Conservation (phyloP, 1,140 invertebrate species). For the Achroia grisella region DNA sequence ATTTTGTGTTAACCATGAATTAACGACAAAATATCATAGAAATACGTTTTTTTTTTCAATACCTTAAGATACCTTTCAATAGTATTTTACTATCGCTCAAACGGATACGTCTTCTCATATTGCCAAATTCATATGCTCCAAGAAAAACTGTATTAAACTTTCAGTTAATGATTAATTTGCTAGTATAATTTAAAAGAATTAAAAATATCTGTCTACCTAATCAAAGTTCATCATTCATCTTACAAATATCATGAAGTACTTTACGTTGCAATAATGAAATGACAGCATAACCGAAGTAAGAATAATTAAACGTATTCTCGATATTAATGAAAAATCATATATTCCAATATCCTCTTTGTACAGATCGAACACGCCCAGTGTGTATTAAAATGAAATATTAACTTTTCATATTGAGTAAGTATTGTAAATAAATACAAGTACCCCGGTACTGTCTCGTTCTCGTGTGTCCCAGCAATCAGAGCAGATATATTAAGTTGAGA, state of each 20-base stretch:
- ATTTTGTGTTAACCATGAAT: too few species aligned
- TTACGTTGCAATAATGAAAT: neutral
- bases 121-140: too few species aligned
- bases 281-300: neutral
- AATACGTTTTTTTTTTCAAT: too few species aligned
- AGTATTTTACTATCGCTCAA: too few species aligned
- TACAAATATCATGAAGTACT: neutral
- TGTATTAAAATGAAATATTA: slow-evolving; percentile 5
- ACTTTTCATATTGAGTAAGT: slow-evolving; percentile 24
- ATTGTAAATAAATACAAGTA: slow-evolving; percentile 33
- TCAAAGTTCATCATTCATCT: neutral
- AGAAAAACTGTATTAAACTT: too few species aligned
- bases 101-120: too few species aligned
- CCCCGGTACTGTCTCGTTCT: slow-evolving; percentile 8
- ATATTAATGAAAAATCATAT: neutral
- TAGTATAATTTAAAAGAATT: neutral
- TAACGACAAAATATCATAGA: too few species aligned
- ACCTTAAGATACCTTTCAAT: too few species aligned
- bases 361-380: neutral
- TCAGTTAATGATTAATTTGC: neutral
- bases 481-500: slow-evolving; percentile 46
- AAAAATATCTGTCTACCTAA: neutral
- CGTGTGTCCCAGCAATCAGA: slow-evolving; percentile 42
- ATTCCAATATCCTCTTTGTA: neutral
- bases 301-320: neutral